These are phyloP conservation scores for Cercopithecus diana DNA, from an alignment of 2,797 vertebrate species.

Conservation along the genomic window DNA sequence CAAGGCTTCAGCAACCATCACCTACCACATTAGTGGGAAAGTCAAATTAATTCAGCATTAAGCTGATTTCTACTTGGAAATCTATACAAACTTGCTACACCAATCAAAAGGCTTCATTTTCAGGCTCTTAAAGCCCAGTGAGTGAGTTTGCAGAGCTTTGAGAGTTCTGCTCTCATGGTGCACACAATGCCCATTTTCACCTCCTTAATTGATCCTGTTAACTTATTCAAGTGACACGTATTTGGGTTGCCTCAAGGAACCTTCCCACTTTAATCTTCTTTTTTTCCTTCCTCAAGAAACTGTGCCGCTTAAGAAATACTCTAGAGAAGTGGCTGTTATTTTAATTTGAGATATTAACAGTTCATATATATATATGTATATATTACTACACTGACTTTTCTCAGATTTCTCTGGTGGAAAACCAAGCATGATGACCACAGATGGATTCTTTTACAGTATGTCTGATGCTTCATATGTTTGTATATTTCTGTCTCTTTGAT, in stretches of 20 bases:
- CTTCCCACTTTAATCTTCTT: constrained; percentile 35
- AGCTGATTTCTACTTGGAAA: constrained; percentile 13
- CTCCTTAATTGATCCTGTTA: constrained; percentile 56
- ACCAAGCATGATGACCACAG: constrained; percentile 3
- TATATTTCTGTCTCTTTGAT: not conserved
- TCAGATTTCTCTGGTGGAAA: constrained; percentile 35
- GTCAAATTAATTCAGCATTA: constrained; percentile 36
- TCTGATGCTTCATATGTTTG: not conserved
- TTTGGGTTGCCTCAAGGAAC: constrained; percentile 50
- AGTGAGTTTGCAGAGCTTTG: not conserved
- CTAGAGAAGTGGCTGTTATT: constrained; percentile 42
- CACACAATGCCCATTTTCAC: not conserved
- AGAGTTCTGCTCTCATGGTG: not conserved
- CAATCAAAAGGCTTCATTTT: not conserved
- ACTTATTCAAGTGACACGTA: constrained; percentile 24
- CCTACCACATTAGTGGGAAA: constrained; percentile 83
- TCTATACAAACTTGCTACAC: not conserved
- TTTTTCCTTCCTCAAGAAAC: constrained; percentile 30
- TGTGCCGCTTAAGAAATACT: constrained; percentile 36
- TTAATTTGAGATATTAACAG: constrained; percentile 37
- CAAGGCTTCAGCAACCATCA: constrained; percentile 98
- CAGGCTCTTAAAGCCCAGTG: not conserved
- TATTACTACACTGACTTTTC: not conserved
- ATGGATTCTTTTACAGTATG: not conserved
- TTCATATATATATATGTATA: not conserved